A percentile compares a stretch with the other conserved stretches of the same genome.
These are phyloP conservation scores for Anguilla rostrata DNA, from an alignment of 2,113 vertebrate species.

Conservation along the genomic window DNA sequence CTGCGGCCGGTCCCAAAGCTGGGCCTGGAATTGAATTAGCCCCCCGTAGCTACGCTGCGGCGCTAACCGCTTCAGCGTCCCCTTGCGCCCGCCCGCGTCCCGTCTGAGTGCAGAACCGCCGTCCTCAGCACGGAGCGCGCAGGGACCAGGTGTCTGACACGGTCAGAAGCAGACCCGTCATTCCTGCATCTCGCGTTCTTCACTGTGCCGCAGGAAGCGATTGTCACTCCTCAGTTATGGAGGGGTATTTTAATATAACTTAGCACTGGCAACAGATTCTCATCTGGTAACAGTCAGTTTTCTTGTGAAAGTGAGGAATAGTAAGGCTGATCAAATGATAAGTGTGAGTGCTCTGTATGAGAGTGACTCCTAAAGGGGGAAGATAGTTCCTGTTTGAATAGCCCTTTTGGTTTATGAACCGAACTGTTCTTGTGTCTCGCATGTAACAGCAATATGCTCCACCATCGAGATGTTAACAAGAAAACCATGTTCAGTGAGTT, in stretches of 20 bases:
- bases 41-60: neutral
- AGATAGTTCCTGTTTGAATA: no score
- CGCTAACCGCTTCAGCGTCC: neutral
- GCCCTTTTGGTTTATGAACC: no score
- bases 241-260: neutral
- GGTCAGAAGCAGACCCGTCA: neutral
- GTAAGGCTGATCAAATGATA: neutral
- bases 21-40: constrained; percentile 9
- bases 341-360: neutral
- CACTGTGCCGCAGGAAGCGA: neutral
- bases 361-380: no score
- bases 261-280: neutral
- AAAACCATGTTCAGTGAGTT: no score
- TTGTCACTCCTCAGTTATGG: neutral
- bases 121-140: neutral
- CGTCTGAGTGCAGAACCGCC: neutral
- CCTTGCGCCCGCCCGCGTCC: neutral
- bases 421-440: no score
- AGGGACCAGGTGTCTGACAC: neutral
- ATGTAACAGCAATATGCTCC: no score
- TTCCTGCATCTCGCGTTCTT: neutral
- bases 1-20: neutral
- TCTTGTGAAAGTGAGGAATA: neutral
- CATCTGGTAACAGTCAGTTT: neutral
- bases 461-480: no score